Conservation (phyloP, 2,113 vertebrate genomes). For the Plecotus auritus region DNA sequence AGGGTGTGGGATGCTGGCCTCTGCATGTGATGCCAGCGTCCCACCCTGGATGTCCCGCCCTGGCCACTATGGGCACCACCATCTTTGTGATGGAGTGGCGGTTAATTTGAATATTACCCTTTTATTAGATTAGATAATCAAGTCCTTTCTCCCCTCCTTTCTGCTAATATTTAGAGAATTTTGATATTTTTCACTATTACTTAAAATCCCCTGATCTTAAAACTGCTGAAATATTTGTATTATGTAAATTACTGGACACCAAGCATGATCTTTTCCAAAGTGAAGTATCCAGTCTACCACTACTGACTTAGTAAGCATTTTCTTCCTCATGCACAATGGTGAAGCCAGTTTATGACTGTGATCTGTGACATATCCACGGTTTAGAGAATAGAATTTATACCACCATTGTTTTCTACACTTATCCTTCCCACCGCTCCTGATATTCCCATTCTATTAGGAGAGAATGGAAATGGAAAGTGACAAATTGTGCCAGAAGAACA, state of each 20-base stretch:
- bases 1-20: no score
- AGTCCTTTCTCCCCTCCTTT: not conserved
- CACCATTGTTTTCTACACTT: no score
- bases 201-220: not conserved
- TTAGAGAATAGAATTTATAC: not conserved
- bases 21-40: no score
- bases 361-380: no score
- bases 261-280: not conserved
- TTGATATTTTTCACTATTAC: not conserved
- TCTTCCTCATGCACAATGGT: not conserved
- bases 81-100: no score
- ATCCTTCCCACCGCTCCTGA: not conserved
- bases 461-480: not conserved
- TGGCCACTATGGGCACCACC: no score
- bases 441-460: not conserved
- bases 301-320: not conserved
- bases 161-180: not conserved
- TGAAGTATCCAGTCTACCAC: rapidly evolving
- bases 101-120: no score
- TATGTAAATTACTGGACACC: not conserved
- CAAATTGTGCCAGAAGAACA: not conserved
- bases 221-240: not conserved
- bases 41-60: no score
- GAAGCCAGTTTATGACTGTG: no score
- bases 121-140: not conserved